Percentiles rank a stretch among this genome's conserved stretches.
Conservation (phyloP, 92 coral and sea anemone genomes). For the Zoanthus sansibaricus region DNA sequence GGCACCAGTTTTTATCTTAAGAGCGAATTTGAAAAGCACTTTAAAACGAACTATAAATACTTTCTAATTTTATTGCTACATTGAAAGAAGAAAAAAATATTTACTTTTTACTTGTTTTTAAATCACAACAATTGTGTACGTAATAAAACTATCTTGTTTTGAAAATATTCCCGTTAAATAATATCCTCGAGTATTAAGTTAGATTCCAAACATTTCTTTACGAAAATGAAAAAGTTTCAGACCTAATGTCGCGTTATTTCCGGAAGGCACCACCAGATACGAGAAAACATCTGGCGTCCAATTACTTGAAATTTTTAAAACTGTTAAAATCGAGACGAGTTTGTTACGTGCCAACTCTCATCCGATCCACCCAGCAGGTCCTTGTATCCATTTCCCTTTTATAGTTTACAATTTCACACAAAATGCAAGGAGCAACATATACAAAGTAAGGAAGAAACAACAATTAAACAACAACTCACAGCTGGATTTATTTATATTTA, state of each 20-base stretch:
- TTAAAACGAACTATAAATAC: not conserved
- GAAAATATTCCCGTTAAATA: not conserved
- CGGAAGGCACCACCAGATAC: not conserved
- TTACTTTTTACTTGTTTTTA: not conserved
- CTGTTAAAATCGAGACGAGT: not conserved
- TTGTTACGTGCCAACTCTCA: not conserved
- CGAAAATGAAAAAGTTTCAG: not conserved
- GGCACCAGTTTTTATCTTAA: not conserved
- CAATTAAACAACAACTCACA: slow-evolving; percentile 17
- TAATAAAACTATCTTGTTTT: not conserved
- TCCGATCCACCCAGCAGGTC: not conserved
- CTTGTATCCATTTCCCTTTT: not conserved
- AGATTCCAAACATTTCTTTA: not conserved
- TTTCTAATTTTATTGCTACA: not conserved
- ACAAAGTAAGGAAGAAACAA: not conserved
- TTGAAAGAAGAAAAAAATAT: not conserved
- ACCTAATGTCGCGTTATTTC: not conserved
- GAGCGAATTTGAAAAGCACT: not conserved
- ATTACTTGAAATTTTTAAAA: not conserved
- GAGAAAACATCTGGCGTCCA: not conserved
- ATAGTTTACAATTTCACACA: not conserved
- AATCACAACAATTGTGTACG: not conserved
- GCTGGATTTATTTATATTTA: slow-evolving; percentile 28
- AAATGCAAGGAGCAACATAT: not conserved
- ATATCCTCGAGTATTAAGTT: not conserved